Evolutionary conservation across 2,797 vertebrate genomes (phyloP).

Genomic region (Chlorospingus semifuscus): DNA sequence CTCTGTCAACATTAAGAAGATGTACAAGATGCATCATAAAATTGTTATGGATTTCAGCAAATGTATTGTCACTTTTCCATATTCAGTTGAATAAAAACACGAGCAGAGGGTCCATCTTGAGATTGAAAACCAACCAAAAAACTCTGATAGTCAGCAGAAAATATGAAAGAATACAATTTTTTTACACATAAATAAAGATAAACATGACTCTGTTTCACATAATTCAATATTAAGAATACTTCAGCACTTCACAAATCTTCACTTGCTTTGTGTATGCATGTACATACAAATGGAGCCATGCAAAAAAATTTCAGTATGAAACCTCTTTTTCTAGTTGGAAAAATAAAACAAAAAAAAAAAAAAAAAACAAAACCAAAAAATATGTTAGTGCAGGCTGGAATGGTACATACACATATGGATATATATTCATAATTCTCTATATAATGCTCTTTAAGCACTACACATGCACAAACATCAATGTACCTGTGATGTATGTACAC

Average conservation of each 20-base stretch:
- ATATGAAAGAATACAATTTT: not conserved
- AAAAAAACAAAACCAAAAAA: not conserved
- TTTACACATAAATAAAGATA: not conserved
- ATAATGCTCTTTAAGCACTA: not conserved
- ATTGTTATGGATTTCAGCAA: not conserved
- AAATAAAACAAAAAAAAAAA: too few species aligned
- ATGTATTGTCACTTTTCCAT: not conserved
- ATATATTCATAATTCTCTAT: not conserved
- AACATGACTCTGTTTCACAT: not conserved
- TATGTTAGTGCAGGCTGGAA: not conserved
- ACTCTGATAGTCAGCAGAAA: not conserved
- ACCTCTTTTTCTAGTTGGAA: not conserved
- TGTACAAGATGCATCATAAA: not conserved
- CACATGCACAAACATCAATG: not conserved
- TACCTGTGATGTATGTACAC: too few species aligned
- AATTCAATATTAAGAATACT: not conserved
- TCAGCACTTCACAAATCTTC: not conserved
- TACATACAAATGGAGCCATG: not conserved
- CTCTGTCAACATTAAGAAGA: not conserved
- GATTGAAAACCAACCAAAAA: not conserved
- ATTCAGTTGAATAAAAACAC: not conserved
- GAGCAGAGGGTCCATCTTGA: not conserved
- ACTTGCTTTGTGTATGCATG: not conserved
- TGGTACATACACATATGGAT: not conserved
- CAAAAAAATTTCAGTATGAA: not conserved